Evolutionary conservation across 2,888 invertebrate species (phyloP).

Genomic region (Agrochola macilenta): DNA sequence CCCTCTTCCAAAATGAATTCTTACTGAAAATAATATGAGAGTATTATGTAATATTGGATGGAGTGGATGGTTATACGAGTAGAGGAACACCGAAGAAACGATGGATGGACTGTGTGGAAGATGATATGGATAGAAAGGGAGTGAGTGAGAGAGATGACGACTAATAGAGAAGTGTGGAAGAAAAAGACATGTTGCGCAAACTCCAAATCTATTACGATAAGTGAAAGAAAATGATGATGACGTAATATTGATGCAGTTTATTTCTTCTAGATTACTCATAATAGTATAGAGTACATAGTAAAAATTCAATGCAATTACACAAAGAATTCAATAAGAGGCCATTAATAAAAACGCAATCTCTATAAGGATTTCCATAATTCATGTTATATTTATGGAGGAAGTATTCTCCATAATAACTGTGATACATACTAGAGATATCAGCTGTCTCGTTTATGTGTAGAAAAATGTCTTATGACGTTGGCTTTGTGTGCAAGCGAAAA

Average conservation of each 20-base stretch:
- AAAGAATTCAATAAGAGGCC: conserved; percentile 28
- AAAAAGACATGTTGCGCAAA: background rate
- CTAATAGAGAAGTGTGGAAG: no score
- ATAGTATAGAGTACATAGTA: no score
- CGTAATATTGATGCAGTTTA: background rate
- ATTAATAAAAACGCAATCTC: conserved; percentile 30
- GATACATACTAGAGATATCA: conserved; percentile 28
- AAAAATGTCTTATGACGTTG: conserved; percentile 6
- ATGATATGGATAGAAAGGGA: no score
- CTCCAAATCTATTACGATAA: background rate
- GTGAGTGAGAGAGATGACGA: no score
- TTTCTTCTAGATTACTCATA: background rate
- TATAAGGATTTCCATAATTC: conserved; percentile 38
- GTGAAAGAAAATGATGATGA: background rate
- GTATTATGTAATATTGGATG: no score
- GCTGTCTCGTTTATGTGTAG: background rate
- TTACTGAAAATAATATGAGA: background rate
- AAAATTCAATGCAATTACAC: conserved; percentile 32
- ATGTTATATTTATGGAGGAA: conserved; percentile 39
- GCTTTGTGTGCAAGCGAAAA: background rate
- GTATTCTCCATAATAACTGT: conserved; percentile 37
- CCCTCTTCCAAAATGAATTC: no score
- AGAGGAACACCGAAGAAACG: background rate
- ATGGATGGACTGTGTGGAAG: background rate
- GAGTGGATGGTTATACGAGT: background rate